Conservation (phyloP, 1,140 invertebrate genomes). For the Zaprionus capensis region DNA sequence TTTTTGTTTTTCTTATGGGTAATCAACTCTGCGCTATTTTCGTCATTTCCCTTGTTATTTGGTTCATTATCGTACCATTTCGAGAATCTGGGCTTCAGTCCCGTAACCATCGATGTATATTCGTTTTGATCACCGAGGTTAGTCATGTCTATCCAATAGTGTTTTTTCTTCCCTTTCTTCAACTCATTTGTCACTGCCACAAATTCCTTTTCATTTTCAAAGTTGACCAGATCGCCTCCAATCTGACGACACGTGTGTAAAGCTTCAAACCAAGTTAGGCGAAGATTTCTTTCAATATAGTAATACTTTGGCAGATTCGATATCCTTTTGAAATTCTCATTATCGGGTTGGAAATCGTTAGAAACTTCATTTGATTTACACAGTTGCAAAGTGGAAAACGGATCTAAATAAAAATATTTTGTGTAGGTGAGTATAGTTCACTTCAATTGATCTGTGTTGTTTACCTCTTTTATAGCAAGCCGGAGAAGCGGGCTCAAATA, state of each 20-base stretch:
- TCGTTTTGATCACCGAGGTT: neutral
- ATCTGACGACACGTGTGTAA: slow-evolving; percentile 17
- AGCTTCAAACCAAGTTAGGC: slow-evolving; percentile 15
- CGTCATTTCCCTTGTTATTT: slow-evolving; percentile 12
- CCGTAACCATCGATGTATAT: slow-evolving; percentile 12
- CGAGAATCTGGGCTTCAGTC: neutral
- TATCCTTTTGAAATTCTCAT: neutral
- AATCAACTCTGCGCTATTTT: slow-evolving; percentile 18
- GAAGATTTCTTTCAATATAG: slow-evolving; percentile 12
- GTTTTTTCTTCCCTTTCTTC: neutral
- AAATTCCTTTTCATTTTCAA: slow-evolving; percentile 9
- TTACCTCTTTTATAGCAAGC: neutral
- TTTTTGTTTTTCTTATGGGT: neutral
- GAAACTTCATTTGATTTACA: neutral
- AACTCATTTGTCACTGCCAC: neutral
- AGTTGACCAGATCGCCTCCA: slow-evolving; percentile 24
- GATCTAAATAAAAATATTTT: slow-evolving; percentile 1
- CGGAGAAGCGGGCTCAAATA: neutral
- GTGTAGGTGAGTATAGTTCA: neutral
- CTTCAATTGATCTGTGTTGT: neutral
- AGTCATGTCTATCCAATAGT: slow-evolving; percentile 27
- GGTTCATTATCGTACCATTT: slow-evolving; percentile 15
- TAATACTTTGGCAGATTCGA: slow-evolving; percentile 19
- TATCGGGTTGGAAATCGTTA: neutral
- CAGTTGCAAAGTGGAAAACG: neutral